Evolutionary conservation across 2,113 vertebrate genomes (phyloP).

Genomic region (Corythaixoides concolor): DNA sequence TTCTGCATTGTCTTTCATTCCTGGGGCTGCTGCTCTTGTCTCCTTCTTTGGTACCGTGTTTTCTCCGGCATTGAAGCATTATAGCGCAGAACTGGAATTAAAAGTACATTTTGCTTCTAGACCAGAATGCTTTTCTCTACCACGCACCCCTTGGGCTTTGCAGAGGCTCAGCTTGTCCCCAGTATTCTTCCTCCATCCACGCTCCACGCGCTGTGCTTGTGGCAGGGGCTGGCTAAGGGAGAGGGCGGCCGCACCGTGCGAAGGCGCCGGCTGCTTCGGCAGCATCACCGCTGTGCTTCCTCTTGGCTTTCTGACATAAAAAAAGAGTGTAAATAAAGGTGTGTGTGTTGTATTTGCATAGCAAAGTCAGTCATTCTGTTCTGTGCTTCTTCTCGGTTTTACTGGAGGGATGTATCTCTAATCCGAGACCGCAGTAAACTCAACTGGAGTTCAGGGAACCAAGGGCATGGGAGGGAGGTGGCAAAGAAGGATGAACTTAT

Average conservation of each 20-base stretch:
- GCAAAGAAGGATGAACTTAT: background rate
- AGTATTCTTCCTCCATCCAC: background rate
- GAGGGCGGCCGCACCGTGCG: background rate
- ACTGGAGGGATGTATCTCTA: background rate
- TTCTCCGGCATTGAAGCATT: background rate
- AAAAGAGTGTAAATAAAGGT: background rate
- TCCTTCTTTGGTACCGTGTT: background rate
- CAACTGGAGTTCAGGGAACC: background rate
- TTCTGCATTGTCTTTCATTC: constrained; percentile 22
- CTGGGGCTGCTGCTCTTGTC: background rate
- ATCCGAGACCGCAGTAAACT: background rate
- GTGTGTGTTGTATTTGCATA: background rate
- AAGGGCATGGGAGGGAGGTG: background rate
- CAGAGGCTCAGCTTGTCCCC: background rate
- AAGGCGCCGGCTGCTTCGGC: background rate
- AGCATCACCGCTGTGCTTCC: background rate
- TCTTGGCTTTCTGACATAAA: background rate
- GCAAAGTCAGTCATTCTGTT: background rate
- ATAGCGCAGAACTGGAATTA: background rate
- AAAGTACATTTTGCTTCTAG: background rate
- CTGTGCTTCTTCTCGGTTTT: background rate
- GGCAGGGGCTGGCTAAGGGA: background rate
- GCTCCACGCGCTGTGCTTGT: background rate
- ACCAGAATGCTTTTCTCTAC: background rate
- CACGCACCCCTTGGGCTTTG: background rate